A percentile compares a stretch with the other conserved stretches of the same genome.
These are phyloP conservation scores for Cariama cristata DNA, from an alignment of 2,113 vertebrate genomes.

Conservation along the genomic window DNA sequence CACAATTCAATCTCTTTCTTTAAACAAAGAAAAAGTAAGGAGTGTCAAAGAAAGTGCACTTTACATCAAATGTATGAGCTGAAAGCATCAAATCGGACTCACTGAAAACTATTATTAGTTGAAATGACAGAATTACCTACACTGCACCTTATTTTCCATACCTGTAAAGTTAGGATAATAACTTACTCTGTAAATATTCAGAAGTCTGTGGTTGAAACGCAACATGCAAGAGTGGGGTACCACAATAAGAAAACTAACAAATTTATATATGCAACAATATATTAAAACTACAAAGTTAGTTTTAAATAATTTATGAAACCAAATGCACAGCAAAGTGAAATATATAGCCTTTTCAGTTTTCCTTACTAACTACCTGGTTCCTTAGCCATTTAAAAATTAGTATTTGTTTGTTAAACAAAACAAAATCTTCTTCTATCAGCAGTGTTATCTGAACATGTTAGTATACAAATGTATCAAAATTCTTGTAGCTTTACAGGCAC, in stretches of 20 bases:
- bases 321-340: background rate
- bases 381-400: background rate
- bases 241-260: background rate
- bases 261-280: background rate
- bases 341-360: background rate
- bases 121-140: background rate
- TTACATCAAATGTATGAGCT: background rate
- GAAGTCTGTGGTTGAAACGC: background rate
- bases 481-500: background rate
- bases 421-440: background rate
- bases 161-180: background rate
- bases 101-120: background rate
- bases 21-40: background rate
- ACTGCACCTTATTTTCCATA: background rate
- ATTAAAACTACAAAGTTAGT: background rate
- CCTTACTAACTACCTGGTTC: background rate
- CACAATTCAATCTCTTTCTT: background rate
- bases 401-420: background rate
- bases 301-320: background rate
- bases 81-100: background rate
- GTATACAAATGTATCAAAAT: background rate
- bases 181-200: background rate
- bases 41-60: background rate
- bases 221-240: background rate
- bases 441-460: background rate